Evolutionary conservation across 2,888 invertebrate species (phyloP), one percentile per base, ranked within the genome.

Genomic region (Ecliptopera silaceata): DNA sequence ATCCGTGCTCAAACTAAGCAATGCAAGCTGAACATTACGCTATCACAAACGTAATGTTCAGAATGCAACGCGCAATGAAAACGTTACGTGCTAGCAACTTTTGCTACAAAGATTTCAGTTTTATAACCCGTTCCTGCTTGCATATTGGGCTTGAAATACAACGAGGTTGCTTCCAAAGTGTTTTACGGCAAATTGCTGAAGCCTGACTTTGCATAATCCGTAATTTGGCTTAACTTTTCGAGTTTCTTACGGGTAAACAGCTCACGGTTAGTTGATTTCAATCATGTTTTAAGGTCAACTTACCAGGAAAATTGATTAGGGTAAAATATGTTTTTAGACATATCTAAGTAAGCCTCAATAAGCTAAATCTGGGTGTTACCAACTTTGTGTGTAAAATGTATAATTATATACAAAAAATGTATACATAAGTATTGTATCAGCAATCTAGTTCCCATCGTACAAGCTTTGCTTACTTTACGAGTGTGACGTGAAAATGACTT

Each of bases 1-100:
- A 56, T 46, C 45, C 42, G 47, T 38, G 55, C 54, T 46, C 46
- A 57, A 76, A 72, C 69, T 71, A 70, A 70, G 69, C 71, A 68
- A 69, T 76, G 71, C 71, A 68, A 67, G n/a, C n/a, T n/a, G n/a
- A n/a, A n/a, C n/a, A n/a, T n/a, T n/a, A 73, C 66, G 67, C 71
- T 77, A 74, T 73, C 74, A 74, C 47, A 63, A 66, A 68, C 68
- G 69, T 72, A 75, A 77, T 77, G 75, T 73, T 68, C 72, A 71
- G 62, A 75, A 75, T 72, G 70, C 72, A 70, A 66, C 59, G 68
- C 61, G 70, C 71, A 61, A 72, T 79, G 72, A 75, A 75, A 79
- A 74, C 65, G 71, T 78, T 76, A 79, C 80, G 80, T 82, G 80
- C 68, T 56, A 64, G 26, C 54, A 38, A 50, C 42, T 63, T 67